Conservation (phyloP, 53 echinoderm and acorn worm genomes). For the Astropecten irregularis region DNA sequence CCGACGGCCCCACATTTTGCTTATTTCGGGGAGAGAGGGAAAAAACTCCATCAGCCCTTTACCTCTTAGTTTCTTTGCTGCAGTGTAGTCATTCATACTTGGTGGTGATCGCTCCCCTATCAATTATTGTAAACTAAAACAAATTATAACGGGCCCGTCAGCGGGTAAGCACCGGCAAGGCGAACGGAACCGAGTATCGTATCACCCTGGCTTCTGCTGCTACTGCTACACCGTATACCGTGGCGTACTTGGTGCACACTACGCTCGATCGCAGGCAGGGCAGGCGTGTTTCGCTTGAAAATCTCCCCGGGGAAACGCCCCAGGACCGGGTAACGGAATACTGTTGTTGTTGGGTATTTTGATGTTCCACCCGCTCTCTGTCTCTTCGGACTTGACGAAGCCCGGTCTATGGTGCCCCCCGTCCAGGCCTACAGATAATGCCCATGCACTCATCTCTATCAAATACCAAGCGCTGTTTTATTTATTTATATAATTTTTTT, state of each 20-base stretch:
- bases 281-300: no score
- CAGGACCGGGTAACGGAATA: conserved; percentile 37
- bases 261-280: no score
- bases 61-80: no score
- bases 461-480: no score
- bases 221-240: no score
- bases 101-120: conserved; percentile 8
- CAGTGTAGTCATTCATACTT: conserved; percentile 19
- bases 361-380: conserved; percentile 42
- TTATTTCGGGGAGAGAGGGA: no score
- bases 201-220: no score
- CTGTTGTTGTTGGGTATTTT: conserved; percentile 47
- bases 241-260: no score
- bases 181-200: conserved; percentile 28
- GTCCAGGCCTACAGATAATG: background rate
- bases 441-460: background rate
- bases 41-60: no score
- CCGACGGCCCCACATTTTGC: background rate
- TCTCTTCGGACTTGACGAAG: conserved; percentile 11
- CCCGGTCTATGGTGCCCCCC: conserved; percentile 2
- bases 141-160: conserved; percentile 51
- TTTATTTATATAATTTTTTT: no score
- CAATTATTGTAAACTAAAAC: conserved; percentile 61
- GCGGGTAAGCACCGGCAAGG: conserved; percentile 1
- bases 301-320: conserved; percentile 13